Base-by-base conservation (phyloP, 2,888 invertebrate species). In the Meghimatium bilineatum region DNA sequence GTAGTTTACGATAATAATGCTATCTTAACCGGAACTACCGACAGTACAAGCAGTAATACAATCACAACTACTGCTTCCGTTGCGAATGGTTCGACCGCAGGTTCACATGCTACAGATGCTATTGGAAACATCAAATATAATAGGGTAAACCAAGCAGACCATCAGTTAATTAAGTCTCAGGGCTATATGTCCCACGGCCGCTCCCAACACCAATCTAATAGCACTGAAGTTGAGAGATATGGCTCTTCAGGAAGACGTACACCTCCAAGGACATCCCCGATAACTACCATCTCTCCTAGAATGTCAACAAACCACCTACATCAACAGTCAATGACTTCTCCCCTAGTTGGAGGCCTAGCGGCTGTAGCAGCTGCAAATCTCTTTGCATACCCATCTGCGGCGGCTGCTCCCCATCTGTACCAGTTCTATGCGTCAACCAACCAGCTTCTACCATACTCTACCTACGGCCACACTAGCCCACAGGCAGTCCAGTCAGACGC, bases 401-500 rank as follows among this genome's bases (percentile, higher is more conserved):
- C 82, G 20, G 69, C 84, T 26, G 78, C 74, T 72, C 71, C 88
- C 83, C 83, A 85, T 84, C 82, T 90, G 84, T 88, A 89, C 83
- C 89, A 88, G 87, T 85, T 87, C 84, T 84, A 87, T 87, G 76
- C 88, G 85, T 85, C 87, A 80, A 72, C 88, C 82, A 63, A 86
- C 85, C 86, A 76, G 49, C 85, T 84, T 52, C 81, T 85, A 29
- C 52, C 71, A 74, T 86, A 86, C 79, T 74, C 85, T 23, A 49
- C 52, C 71, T 63, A 72, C 74, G 38, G 20, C 38, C 78, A 79
- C 23, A 52, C 34, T 36, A 12, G 12, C 3, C 2, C 69, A 12
- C 89, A 88, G 69, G 87, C 88, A 17, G 88, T 88, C 26, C 90
- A 90, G 86, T 87, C 88, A n/a, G 90, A 90, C 83, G 91, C 91